Base-by-base conservation (phyloP, 2,888 invertebrate genomes). In the Cinara cedri region DNA sequence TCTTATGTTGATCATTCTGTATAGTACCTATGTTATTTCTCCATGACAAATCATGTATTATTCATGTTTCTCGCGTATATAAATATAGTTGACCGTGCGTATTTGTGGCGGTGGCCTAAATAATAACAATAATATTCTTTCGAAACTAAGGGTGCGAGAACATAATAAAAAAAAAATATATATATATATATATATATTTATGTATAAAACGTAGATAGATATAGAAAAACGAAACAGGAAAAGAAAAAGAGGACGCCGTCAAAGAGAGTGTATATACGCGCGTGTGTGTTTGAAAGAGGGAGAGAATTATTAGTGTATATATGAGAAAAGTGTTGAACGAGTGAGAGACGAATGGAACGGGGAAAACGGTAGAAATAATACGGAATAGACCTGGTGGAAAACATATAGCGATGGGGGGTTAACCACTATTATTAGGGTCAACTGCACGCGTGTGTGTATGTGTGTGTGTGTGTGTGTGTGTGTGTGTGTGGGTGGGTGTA, bases 381-480 rank as follows among this genome's bases (percentile, higher is more conserved):
- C 78, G n/a, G 19, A 46, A 57, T 14, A 46, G 51, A 34, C 57
- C 19, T 9, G 66, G 19, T n/a, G 54, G 44, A 68, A 74, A 76
- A 76, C 55, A 24, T 26, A 57, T 19, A 57, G 26, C 16, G 49
- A 26, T 19, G 26, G 21, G 34, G 26, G 34, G 55, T 57, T 66
- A 57, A 76, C 76, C 76, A 76, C 76, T 57, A 68, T 68, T 76
- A 76, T 76, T 76, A 76, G 62, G 76, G 76, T 76, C 57, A 51
- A 65, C 74, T 9, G 63, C 54, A 42, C 42, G 21, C 19, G 34
- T 62, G 24, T 54, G 24, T 42, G 6, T 34, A 34, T 34, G 6
- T 34, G 6, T 34, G 6, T 34, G 6, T 34, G 6, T 34, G 6
- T 34, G 6, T 65, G 21, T 51, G 21, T 26, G 51, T 62, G 44